phyloP scores from a whole-genome alignment of 2,888 invertebrate genomes.

The Cryptosula pallasiana region DNA sequence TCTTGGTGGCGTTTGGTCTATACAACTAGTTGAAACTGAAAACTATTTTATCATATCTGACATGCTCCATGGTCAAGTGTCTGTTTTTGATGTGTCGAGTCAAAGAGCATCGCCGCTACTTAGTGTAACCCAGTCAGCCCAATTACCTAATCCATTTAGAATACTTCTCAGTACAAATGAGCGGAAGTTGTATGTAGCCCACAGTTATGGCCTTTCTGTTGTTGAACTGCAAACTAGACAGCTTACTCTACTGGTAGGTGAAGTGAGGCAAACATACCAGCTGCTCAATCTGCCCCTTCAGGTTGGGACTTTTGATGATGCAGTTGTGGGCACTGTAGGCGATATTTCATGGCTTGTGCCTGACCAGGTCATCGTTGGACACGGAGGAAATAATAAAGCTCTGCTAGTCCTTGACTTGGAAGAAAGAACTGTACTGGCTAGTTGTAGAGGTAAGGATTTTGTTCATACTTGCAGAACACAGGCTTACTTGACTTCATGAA shows the following conservation, averaged over 20 bases:
- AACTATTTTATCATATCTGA: slow-evolving; percentile 14
- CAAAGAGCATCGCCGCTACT: not conserved
- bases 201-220: not conserved
- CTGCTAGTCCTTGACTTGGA: not conserved
- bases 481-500: too few species aligned
- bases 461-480: too few species aligned
- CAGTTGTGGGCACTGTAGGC: not conserved
- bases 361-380: not conserved
- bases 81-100: not conserved
- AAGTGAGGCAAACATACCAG: not conserved
- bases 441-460: not conserved
- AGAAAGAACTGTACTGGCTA: not conserved
- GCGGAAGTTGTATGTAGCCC: not conserved
- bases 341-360: not conserved
- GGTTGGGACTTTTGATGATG: not conserved
- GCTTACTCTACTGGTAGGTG: not conserved
- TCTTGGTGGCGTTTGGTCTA: not conserved
- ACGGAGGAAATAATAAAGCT: not conserved
- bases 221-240: not conserved
- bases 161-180: not conserved
- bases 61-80: not conserved
- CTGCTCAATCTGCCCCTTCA: not conserved
- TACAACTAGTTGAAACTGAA: not conserved
- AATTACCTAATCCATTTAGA: not conserved
- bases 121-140: not conserved